Base-by-base conservation (phyloP, 2,888 invertebrate species). In the Xanthostigma xanthostigma region DNA sequence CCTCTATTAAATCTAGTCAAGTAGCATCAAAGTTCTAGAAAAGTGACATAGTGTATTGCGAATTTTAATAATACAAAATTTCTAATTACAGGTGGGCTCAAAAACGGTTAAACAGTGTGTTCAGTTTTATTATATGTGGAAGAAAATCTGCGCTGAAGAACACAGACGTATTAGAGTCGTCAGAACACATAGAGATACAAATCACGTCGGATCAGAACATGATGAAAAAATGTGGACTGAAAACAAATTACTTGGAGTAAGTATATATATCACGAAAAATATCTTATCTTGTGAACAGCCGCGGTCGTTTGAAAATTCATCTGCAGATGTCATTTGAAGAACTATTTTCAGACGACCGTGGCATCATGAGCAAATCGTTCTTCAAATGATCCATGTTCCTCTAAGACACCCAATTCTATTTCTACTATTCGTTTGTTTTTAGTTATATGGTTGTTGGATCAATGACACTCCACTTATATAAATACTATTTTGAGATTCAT, bases 111-210 rank as follows among this genome's bases (percentile, higher is more conserved):
- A 89, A 60, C 93, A 94, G 66, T 97, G 97, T 73, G 80, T 96
- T 61, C 93, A 95, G 72, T 95, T 97, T 73, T 98, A 98, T 71
- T 97, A 98, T 69, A 82, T 95, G 62, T 98, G 97, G 97, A 97
- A 98, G 73, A 95, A 96, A 68, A 82, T 94, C 36, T 94, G 94
- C 60, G 84, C 86, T 56, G 92, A 95, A 66, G 68, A 68, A 53
- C 67, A 68, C 51, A 59, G 63, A 47, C 56, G 61, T 50, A 53
- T 67, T 3, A 37, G 9, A 13, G 35, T 36, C 35, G 36, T 9
- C n/a, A 14, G 37, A 36, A 9, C 27, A 12, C 14, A 39, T 3
- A 36, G 47, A 39, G 42, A 48, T 36, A 48, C 43, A 12, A 36
- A 42, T 9, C 46, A 44, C n/a, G 44, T 37, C 34, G 63, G 66